Evolutionary conservation across 2,888 invertebrate species (phyloP).

Genomic region (Zhuqinia jingwanae): DNA sequence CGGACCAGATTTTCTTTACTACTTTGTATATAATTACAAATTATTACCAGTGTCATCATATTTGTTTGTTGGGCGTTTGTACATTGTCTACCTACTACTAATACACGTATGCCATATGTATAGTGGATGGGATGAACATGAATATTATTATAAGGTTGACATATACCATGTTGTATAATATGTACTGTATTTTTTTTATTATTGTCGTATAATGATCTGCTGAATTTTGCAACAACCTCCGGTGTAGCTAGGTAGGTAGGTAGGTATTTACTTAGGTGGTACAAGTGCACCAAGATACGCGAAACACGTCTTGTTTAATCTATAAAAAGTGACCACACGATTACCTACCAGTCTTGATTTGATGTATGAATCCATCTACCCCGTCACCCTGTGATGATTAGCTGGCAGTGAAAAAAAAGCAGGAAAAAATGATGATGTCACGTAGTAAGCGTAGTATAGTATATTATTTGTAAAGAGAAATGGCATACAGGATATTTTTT

Average conservation of each 20-base stretch:
- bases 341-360: constrained; percentile 57
- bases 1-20: no score
- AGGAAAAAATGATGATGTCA: constrained; percentile 40
- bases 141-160: no score
- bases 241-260: not conserved
- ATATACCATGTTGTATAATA: no score
- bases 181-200: constrained; percentile 8
- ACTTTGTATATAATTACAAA: no score
- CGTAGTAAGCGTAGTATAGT: no score
- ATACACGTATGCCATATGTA: no score
- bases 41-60: no score
- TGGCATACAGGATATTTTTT: not conserved
- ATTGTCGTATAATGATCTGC: not conserved
- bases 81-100: no score
- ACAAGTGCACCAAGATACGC: not conserved
- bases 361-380: not conserved
- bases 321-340: constrained; percentile 43
- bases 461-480: no score
- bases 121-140: no score
- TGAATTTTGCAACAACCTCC: not conserved
- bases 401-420: no score
- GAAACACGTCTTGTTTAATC: constrained; percentile 34
- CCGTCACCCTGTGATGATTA: not conserved
- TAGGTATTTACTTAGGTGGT: not conserved
- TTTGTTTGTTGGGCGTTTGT: no score